These are phyloP conservation scores for Sardinella longiceps DNA, from an alignment of 2,797 vertebrate species.

Conservation along the genomic window DNA sequence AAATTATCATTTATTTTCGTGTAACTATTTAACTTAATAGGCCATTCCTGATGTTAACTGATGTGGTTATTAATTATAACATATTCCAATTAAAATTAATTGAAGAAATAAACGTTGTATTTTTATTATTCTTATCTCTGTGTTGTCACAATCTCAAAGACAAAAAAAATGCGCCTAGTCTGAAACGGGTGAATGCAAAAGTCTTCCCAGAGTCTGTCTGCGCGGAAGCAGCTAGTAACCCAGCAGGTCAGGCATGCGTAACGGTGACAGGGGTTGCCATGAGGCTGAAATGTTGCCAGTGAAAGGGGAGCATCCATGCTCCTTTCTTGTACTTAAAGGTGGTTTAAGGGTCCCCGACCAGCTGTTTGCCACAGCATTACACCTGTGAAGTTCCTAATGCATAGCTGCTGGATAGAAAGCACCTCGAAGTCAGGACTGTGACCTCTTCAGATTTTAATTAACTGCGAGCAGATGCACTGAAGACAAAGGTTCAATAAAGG, in stretches of 20 bases:
- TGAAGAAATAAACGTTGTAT: too few species aligned
- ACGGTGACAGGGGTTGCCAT: slow-evolving; percentile 42
- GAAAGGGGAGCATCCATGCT: slow-evolving; percentile 52
- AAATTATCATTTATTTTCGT: not conserved
- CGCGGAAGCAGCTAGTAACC: not conserved
- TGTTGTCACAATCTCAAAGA: not conserved
- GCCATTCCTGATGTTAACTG: not conserved
- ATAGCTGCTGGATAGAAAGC: slow-evolving; percentile 64
- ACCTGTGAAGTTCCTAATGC: slow-evolving; percentile 64
- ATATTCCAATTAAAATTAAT: too few species aligned
- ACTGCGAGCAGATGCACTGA: slow-evolving; percentile 59
- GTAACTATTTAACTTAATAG: too few species aligned
- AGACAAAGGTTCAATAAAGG: slow-evolving; percentile 54
- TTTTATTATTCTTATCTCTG: not conserved
- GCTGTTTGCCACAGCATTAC: slow-evolving; percentile 63
- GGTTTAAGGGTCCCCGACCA: slow-evolving; percentile 61
- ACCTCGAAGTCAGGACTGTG: slow-evolving; percentile 49
- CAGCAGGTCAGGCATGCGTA: slow-evolving; percentile 17
- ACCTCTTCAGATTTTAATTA: slow-evolving; percentile 66
- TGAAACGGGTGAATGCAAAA: not conserved
- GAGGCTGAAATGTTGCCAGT: slow-evolving; percentile 64
- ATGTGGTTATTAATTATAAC: not conserved
- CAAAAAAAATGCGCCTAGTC: not conserved
- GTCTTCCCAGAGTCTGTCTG: not conserved
- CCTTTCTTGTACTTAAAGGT: slow-evolving; percentile 62